These are phyloP conservation scores for Psittacula cyanocephala DNA, from an alignment of 2,113 vertebrate species.

Conservation along the genomic window DNA sequence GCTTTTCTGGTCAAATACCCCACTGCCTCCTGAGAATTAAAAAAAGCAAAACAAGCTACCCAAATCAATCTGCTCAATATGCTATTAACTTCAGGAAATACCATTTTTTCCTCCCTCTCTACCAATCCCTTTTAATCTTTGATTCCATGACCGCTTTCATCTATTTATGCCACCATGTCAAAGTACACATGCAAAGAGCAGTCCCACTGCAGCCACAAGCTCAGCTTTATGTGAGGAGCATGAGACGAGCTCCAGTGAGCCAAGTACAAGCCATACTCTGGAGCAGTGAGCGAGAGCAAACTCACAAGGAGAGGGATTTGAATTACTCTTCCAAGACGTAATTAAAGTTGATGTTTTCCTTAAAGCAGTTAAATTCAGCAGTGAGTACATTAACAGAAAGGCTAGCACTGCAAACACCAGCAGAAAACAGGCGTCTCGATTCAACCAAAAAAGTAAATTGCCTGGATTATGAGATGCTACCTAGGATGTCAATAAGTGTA, in stretches of 20 bases:
- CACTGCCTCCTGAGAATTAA: background rate
- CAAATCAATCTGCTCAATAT: background rate
- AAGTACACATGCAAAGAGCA: background rate
- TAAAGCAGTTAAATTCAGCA: background rate
- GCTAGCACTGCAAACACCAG: background rate
- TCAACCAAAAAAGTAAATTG: background rate
- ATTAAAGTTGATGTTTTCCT: background rate
- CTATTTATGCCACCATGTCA: background rate
- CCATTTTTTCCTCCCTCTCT: background rate
- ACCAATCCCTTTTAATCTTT: background rate
- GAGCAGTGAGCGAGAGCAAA: background rate
- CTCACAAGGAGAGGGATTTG: background rate
- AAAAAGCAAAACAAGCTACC: background rate
- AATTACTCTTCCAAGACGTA: background rate
- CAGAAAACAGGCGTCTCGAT: background rate
- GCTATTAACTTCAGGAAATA: background rate
- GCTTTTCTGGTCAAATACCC: background rate
- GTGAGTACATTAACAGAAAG: background rate
- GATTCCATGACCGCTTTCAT: background rate
- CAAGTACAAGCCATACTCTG: background rate
- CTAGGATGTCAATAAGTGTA: background rate
- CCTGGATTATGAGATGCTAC: background rate
- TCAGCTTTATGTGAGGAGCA: background rate
- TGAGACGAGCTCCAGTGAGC: background rate
- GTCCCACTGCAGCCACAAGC: accelerated